These are phyloP conservation scores for Crotalus helleri DNA, from an alignment of 2,113 vertebrate genomes.

Conservation along the genomic window DNA sequence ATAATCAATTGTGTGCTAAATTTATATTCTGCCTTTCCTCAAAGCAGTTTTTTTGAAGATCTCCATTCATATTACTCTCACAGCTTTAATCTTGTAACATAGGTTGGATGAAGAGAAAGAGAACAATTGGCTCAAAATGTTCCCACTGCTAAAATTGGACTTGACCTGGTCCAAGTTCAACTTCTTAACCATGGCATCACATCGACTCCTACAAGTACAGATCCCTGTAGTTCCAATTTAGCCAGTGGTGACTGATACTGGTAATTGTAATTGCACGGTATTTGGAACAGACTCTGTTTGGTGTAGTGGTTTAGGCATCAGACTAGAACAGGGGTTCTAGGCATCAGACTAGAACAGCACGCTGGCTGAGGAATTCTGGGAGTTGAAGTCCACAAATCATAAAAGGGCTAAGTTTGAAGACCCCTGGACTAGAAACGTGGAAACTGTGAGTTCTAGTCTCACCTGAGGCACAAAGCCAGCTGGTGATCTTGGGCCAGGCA, in stretches of 20 bases:
- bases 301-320: not conserved
- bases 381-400: too few species aligned
- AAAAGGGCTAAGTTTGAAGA: too few species aligned
- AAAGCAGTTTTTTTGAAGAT: not conserved
- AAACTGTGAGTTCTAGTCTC: not conserved
- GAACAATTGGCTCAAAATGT: not conserved
- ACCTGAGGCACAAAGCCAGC: too few species aligned
- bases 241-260: not conserved
- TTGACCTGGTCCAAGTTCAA: not conserved
- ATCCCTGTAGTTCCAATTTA: not conserved
- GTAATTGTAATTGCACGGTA: not conserved
- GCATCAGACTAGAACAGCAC: not conserved
- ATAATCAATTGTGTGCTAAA: not conserved
- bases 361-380: too few species aligned
- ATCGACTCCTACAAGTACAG: not conserved
- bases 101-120: not conserved
- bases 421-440: not conserved
- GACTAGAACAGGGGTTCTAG: not conserved
- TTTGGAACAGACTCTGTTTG: not conserved
- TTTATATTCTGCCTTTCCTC: not conserved
- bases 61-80: not conserved
- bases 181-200: not conserved
- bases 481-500: not conserved
- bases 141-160: not conserved
- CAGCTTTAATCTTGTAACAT: not conserved